Percentiles rank a stretch among this genome's conserved stretches.
phyloP scores from a whole-genome alignment of 1,140 invertebrate genomes.

The Pachypsylla venusta region DNA sequence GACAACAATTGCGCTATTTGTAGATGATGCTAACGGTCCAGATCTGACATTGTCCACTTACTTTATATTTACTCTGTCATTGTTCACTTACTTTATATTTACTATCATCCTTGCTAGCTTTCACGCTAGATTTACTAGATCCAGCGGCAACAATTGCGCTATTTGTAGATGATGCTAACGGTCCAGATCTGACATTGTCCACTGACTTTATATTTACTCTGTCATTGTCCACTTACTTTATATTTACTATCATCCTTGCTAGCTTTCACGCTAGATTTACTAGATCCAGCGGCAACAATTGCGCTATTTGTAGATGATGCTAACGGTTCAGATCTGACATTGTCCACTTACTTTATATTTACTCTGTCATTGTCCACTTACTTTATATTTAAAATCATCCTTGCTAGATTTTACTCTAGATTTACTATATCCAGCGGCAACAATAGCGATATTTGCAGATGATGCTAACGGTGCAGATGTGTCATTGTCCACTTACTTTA shows the following conservation, averaged over 20 bases:
- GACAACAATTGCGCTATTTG: neutral
- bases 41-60: no score
- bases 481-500: neutral
- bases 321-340: neutral
- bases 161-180: slow-evolving; percentile 13
- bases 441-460: neutral
- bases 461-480: neutral
- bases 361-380: no score
- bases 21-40: slow-evolving; percentile 16
- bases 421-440: neutral
- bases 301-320: neutral
- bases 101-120: neutral
- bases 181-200: no score
- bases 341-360: no score
- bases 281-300: neutral
- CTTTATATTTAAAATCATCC: neutral
- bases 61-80: no score
- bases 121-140: neutral
- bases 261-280: neutral
- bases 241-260: slow-evolving; percentile 6
- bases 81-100: neutral
- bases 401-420: neutral
- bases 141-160: neutral
- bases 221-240: slow-evolving; percentile 4
- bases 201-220: no score